Percentiles rank a stretch among this genome's conserved stretches.
Evolutionary conservation across 2,888 invertebrate species (phyloP).

Genomic region (Conus canariensis): DNA sequence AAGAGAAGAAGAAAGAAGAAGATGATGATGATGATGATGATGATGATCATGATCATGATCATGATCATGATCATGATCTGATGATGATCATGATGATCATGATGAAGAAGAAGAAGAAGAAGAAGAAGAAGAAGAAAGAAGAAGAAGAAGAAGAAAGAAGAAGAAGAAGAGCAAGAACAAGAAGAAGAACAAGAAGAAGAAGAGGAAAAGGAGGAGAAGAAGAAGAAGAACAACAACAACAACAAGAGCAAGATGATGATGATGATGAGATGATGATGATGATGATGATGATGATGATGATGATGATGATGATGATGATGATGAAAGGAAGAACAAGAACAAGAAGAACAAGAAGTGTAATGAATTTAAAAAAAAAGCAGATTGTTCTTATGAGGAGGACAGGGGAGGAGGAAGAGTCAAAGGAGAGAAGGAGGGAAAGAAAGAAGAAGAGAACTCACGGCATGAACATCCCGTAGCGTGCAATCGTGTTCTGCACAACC

Average conservation of each 20-base stretch:
- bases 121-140: neutral
- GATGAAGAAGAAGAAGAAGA: neutral
- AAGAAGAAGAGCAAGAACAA: too few relatives aligned
- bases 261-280: slow-evolving; percentile 26
- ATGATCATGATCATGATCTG: too few relatives aligned
- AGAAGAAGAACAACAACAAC: neutral
- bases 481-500: slow-evolving; percentile 9
- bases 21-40: too few relatives aligned
- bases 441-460: neutral
- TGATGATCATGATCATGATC: too few relatives aligned
- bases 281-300: slow-evolving; percentile 20
- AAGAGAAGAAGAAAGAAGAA: neutral
- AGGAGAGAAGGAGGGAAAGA: too few relatives aligned
- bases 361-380: too few relatives aligned
- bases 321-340: neutral
- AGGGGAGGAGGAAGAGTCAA: too few relatives aligned
- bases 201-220: neutral
- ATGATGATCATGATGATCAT: neutral
- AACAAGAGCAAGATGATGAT: neutral
- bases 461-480: neutral
- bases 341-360: too few relatives aligned
- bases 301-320: slow-evolving; percentile 14
- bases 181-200: neutral
- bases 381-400: too few relatives aligned
- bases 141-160: neutral